phyloP scores from a whole-genome alignment of 2,888 invertebrate species.

The Scaptodrosophila latifasciaeformis region DNA sequence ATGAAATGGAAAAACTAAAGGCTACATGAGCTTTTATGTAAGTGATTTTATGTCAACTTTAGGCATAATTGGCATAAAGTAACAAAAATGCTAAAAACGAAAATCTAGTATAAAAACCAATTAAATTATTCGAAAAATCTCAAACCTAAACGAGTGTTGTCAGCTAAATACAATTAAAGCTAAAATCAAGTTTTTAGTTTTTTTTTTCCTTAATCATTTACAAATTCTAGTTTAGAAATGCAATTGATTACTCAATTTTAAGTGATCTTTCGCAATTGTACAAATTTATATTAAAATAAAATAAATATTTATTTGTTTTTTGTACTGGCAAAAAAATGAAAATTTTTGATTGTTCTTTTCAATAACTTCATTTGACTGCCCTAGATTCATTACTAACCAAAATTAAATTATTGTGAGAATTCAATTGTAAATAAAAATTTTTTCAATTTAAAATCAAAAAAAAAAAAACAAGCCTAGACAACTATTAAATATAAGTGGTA shows the following conservation, averaged over 20 bases:
- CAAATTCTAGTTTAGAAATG: slow-evolving; percentile 32
- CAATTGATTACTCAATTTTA: background rate
- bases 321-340: slow-evolving; percentile 24
- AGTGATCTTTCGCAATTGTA: too few relatives aligned
- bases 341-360: too few relatives aligned
- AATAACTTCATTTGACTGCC: too few relatives aligned
- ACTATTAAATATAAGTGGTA: slow-evolving; percentile 28
- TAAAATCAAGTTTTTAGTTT: background rate
- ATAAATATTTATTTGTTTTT: background rate
- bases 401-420: background rate
- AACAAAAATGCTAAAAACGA: slow-evolving; percentile 13
- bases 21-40: slow-evolving; percentile 39
- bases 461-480: slow-evolving; percentile 6
- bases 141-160: too few relatives aligned
- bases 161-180: slow-evolving; percentile 4
- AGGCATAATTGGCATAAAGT: slow-evolving; percentile 20
- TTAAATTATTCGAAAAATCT: too few relatives aligned
- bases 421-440: background rate
- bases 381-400: too few relatives aligned
- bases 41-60: slow-evolving; percentile 48
- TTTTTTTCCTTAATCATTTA: too few relatives aligned
- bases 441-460: background rate
- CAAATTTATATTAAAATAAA: background rate
- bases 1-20: slow-evolving; percentile 24
- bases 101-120: background rate